Percentiles rank a stretch among this genome's conserved stretches.
These are phyloP conservation scores for Semotilus atromaculatus DNA, from an alignment of 2,797 vertebrate species.

Conservation along the genomic window DNA sequence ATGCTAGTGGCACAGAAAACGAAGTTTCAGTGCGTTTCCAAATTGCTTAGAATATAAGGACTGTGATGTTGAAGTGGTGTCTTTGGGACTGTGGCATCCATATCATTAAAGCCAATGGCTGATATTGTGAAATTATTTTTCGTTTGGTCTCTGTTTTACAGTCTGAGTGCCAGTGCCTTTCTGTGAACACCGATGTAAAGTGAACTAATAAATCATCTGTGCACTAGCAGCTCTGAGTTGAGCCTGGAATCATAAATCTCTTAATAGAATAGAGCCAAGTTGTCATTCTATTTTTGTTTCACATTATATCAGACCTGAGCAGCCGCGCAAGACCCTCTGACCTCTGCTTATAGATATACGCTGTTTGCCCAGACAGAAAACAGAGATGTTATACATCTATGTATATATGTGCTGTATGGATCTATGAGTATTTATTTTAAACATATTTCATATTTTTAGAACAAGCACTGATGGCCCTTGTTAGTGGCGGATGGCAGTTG, in stretches of 20 bases:
- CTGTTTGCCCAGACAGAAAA: slow-evolving; percentile 12
- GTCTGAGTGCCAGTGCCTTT: slow-evolving; percentile 25
- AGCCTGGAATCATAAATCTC: slow-evolving; percentile 58
- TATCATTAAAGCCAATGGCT: not conserved
- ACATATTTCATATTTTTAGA: slow-evolving; percentile 11
- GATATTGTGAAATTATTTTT: slow-evolving; percentile 43
- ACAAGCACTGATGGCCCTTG: slow-evolving; percentile 37
- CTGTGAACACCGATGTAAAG: slow-evolving; percentile 55
- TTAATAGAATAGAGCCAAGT: slow-evolving; percentile 31
- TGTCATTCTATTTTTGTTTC: slow-evolving; percentile 54
- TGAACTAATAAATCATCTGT: slow-evolving; percentile 55
- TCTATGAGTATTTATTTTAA: not conserved
- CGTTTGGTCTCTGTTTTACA: slow-evolving; percentile 51
- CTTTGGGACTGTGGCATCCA: slow-evolving; percentile 45
- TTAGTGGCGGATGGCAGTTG: slow-evolving; percentile 48
- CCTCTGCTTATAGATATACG: slow-evolving; percentile 20
- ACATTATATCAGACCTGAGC: slow-evolving; percentile 22
- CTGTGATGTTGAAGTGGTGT: slow-evolving; percentile 38
- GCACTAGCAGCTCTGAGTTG: slow-evolving; percentile 48
- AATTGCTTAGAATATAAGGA: slow-evolving; percentile 18
- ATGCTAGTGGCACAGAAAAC: not conserved
- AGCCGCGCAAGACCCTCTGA: slow-evolving; percentile 22
- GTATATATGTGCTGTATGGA: not conserved
- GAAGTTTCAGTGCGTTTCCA: not conserved
- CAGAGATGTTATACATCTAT: slow-evolving; percentile 35